Conservation (phyloP, 2,888 invertebrate genomes). For the Rotaria magnacalcarata region DNA sequence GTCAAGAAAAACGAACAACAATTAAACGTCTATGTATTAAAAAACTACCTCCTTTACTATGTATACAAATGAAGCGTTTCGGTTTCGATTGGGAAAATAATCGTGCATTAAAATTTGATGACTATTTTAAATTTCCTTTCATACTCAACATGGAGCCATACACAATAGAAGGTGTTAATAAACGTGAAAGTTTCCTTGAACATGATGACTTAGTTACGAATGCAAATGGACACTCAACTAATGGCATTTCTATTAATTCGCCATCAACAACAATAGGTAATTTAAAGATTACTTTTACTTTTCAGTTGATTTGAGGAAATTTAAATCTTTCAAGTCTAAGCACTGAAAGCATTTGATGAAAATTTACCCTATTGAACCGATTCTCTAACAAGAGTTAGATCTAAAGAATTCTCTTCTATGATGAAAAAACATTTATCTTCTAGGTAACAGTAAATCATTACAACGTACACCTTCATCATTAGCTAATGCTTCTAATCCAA, state of each 20-base stretch:
- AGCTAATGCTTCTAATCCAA: neutral
- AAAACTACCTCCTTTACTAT: conserved; percentile 61
- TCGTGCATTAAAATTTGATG: conserved; percentile 63
- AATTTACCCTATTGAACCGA: too few relatives aligned
- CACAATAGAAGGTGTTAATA: conserved; percentile 60
- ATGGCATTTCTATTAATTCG: neutral
- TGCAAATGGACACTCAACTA: neutral
- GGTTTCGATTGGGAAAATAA: conserved; percentile 63
- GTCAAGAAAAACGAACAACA: conserved; percentile 50
- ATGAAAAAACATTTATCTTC: too few relatives aligned
- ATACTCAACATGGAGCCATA: conserved; percentile 62
- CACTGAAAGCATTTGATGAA: too few relatives aligned
- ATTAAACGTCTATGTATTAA: conserved; percentile 62
- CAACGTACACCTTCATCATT: neutral
- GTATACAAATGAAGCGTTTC: conserved; percentile 63
- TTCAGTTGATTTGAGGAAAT: too few relatives aligned
- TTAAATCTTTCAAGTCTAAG: too few relatives aligned
- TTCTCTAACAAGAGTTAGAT: too few relatives aligned
- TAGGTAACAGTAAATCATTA: neutral
- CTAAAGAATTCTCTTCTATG: too few relatives aligned
- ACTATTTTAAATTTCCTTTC: conserved; percentile 63
- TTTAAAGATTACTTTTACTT: too few relatives aligned
- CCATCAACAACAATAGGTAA: neutral
- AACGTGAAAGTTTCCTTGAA: conserved; percentile 46
- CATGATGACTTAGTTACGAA: neutral